phyloP scores from a whole-genome alignment of 64 coral and sea anemone species.

The Montipora efflorescens region DNA sequence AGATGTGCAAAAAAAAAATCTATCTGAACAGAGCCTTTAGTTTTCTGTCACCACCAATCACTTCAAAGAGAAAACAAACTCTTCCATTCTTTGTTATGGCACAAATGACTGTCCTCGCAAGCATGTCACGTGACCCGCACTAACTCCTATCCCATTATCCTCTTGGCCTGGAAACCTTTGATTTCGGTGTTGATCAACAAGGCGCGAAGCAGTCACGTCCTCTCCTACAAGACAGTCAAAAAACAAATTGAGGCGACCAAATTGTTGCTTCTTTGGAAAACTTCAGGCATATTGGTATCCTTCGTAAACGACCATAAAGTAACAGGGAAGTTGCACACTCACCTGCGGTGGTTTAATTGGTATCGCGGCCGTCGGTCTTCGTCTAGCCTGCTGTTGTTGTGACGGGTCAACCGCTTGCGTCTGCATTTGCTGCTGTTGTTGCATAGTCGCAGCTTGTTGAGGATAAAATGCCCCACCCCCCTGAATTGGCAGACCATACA shows the following conservation, averaged over 20 bases:
- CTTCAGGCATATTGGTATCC: neutral
- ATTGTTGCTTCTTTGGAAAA: no score
- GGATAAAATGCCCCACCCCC: conserved; percentile 56
- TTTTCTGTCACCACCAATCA: no score
- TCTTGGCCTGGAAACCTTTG: neutral
- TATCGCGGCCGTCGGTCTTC: conserved; percentile 51
- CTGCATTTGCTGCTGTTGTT: conserved; percentile 26
- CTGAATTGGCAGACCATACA: conserved; percentile 58
- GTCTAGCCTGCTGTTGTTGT: conserved; percentile 51
- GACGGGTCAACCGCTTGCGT: neutral
- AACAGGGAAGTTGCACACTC: neutral
- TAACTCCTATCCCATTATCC: neutral
- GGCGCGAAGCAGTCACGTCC: neutral
- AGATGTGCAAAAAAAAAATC: no score
- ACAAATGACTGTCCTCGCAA: no score
- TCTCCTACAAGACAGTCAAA: neutral
- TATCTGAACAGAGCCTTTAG: no score
- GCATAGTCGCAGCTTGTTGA: conserved; percentile 23
- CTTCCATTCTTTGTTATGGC: no score
- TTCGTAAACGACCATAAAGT: neutral
- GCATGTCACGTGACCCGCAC: neutral
- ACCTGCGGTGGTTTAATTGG: conserved; percentile 62
- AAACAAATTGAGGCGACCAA: neutral
- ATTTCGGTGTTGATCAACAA: neutral
- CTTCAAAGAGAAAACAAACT: no score